A percentile compares a stretch with the other conserved stretches of the same genome.
phyloP scores from a whole-genome alignment of 35 echinoderm and acorn worm species.

The Holothuria glaberrima region DNA sequence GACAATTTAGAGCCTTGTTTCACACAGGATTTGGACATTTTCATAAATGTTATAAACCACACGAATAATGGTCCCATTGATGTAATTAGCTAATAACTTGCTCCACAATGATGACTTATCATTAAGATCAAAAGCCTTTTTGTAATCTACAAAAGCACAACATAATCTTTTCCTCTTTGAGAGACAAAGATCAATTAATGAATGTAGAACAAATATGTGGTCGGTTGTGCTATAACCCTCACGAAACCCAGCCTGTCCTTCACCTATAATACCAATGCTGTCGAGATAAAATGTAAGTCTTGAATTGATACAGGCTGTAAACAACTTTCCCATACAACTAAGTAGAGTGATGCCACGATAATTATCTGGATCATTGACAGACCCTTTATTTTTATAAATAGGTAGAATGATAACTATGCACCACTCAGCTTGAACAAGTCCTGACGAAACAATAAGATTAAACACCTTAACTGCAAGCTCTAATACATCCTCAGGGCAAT shows the following conservation, averaged over 20 bases:
- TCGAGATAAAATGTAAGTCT: constrained; percentile 39
- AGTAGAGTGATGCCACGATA: neutral
- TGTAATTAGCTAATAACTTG: constrained; percentile 54
- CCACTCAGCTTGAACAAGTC: no score
- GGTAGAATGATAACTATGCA: no score
- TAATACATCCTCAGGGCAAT: no score
- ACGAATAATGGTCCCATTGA: constrained; percentile 57
- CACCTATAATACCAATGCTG: constrained; percentile 53
- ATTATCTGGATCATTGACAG: no score
- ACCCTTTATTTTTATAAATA: no score
- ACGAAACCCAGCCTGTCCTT: constrained; percentile 69
- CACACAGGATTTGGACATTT: constrained; percentile 14
- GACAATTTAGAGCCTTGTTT: constrained; percentile 4
- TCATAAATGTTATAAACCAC: constrained; percentile 61
- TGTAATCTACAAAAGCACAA: constrained; percentile 63
- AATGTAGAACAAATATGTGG: constrained; percentile 53
- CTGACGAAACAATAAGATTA: no score
- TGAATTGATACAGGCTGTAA: constrained; percentile 49
- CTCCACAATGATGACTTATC: constrained; percentile 53
- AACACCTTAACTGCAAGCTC: no score
- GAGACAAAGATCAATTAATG: constrained; percentile 64
- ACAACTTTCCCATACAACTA: constrained; percentile 60
- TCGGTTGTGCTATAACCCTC: constrained; percentile 55
- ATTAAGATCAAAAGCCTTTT: constrained; percentile 59
- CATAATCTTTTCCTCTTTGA: constrained; percentile 53